These are phyloP conservation scores for Ptilorrhoa leucosticta DNA, from an alignment of 2,113 vertebrate species.

Conservation along the genomic window DNA sequence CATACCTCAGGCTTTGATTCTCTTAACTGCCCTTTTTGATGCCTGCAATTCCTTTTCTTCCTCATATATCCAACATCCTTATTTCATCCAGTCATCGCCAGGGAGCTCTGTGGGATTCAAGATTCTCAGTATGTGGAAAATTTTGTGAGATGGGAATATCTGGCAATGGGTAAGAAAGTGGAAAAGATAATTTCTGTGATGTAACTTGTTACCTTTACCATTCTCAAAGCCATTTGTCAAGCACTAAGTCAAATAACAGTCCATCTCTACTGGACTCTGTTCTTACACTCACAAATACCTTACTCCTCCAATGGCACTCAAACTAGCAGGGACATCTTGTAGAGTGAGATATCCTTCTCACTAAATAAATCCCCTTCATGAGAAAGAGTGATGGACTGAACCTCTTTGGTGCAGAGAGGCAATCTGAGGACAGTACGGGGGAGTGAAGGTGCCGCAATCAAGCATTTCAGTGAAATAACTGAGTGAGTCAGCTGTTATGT, in stretches of 20 bases:
- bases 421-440: not conserved
- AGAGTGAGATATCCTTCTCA: not conserved
- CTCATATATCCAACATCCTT: not conserved
- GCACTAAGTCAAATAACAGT: not conserved
- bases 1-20: not conserved
- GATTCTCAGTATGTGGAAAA: not conserved
- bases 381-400: not conserved
- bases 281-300: not conserved
- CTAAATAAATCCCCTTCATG: rapidly evolving
- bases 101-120: not conserved
- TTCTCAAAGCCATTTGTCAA: not conserved
- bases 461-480: not conserved
- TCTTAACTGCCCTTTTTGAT: not conserved
- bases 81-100: not conserved
- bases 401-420: not conserved
- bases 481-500: not conserved
- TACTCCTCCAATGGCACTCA: not conserved
- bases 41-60: not conserved
- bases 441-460: not conserved
- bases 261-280: not conserved
- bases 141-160: not conserved
- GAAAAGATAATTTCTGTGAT: not conserved
- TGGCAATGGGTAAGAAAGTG: not conserved
- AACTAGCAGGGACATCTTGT: not conserved
- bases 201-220: not conserved